phyloP scores from a whole-genome alignment of 2,113 vertebrate genomes.

The Odontesthes bonariensis region DNA sequence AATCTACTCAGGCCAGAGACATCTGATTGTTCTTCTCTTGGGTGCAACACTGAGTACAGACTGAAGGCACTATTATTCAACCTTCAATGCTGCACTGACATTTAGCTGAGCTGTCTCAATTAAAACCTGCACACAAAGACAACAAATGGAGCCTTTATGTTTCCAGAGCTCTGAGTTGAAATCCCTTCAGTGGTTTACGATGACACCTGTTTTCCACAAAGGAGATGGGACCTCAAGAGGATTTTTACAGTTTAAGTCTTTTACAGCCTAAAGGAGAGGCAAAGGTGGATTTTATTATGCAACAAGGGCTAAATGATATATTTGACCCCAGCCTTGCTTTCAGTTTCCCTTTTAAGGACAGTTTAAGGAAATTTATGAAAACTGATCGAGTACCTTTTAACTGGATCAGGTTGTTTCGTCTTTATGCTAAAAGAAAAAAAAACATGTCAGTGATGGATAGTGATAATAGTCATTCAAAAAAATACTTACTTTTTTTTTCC shows the following conservation, averaged over 20 bases:
- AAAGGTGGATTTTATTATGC: not conserved
- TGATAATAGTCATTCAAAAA: not conserved
- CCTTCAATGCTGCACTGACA: slow-evolving; percentile 27
- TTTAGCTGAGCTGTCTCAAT: slow-evolving; percentile 62
- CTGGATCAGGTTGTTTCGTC: not conserved
- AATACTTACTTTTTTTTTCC: too few species aligned
- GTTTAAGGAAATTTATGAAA: not conserved
- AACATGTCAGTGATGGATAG: not conserved
- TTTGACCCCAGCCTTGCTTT: slow-evolving; percentile 4
- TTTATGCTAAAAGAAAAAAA: not conserved
- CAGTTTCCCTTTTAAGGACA: not conserved
- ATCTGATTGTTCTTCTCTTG: slow-evolving; percentile 57
- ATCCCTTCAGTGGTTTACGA: slow-evolving; percentile 8
- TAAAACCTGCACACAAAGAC: slow-evolving; percentile 51
- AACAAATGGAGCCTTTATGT: slow-evolving; percentile 64
- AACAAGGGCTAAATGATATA: not conserved
- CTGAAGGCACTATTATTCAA: slow-evolving; percentile 53
- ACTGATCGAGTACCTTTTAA: slow-evolving; percentile 5
- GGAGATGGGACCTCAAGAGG: not conserved
- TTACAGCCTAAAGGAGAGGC: not conserved
- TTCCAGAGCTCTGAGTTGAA: slow-evolving; percentile 10
- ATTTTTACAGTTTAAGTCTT: not conserved
- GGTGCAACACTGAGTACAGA: slow-evolving; percentile 34
- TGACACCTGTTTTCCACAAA: slow-evolving; percentile 16
- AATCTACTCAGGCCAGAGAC: slow-evolving; percentile 42